phyloP scores from a whole-genome alignment of 2,797 vertebrate species.

The Poliocrania exsul region DNA sequence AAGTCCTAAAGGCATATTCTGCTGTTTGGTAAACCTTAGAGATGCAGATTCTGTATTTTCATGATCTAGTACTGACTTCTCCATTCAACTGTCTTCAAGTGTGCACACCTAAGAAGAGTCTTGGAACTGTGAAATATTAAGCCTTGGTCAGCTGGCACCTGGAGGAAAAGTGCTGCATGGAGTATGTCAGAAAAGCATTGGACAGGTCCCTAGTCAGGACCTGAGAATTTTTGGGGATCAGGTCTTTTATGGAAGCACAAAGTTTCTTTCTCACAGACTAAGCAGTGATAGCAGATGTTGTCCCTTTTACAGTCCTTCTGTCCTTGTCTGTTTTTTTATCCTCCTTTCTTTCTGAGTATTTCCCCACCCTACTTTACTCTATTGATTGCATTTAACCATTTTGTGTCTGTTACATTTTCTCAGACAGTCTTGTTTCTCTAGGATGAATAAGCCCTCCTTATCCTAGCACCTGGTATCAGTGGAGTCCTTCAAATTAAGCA shows the following conservation, averaged over 20 bases:
- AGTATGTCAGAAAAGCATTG: background rate
- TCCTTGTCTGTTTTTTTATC: background rate
- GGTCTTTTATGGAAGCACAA: background rate
- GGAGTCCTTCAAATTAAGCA: background rate
- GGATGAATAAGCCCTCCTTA: background rate
- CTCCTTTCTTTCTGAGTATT: background rate
- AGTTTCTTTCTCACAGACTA: background rate
- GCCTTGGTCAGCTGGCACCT: background rate
- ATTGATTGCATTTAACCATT: background rate
- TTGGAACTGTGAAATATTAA: background rate
- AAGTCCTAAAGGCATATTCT: background rate
- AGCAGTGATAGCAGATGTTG: background rate
- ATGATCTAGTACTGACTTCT: background rate
- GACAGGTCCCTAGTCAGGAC: background rate
- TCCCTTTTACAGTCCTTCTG: background rate
- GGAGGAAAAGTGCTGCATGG: background rate
- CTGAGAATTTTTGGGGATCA: background rate
- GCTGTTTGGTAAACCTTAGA: background rate
- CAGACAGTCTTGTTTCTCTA: background rate
- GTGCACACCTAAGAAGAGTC: background rate
- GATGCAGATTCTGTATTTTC: background rate
- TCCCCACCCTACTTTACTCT: rapidly evolving
- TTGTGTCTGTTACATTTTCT: background rate
- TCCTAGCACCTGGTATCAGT: background rate
- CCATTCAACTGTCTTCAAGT: background rate